Conservation (phyloP, 1,140 invertebrate species). For the Melitaea cinxia region DNA sequence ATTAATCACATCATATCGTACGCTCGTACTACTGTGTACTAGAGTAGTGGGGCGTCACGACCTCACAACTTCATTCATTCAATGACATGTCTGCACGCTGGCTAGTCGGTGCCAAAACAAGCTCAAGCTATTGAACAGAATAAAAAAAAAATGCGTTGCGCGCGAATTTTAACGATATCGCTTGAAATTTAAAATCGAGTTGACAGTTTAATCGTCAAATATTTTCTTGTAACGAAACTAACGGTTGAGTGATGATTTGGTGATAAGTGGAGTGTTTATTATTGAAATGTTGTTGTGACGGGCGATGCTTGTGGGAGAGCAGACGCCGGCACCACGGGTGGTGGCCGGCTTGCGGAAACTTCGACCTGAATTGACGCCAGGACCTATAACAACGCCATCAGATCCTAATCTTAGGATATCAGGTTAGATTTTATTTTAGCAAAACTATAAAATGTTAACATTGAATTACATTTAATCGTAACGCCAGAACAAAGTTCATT, state of each 20-base stretch:
- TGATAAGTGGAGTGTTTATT: slow-evolving; percentile 62
- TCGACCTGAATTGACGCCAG: slow-evolving; percentile 71
- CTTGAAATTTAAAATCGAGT: slow-evolving; percentile 68
- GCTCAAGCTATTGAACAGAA: slow-evolving; percentile 38
- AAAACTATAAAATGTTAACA: neutral
- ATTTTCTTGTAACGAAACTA: slow-evolving; percentile 25
- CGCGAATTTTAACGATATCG: slow-evolving; percentile 69
- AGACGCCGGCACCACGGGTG: slow-evolving; percentile 76
- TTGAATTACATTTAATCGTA: neutral
- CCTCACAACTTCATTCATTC: slow-evolving; percentile 66
- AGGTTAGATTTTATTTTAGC: slow-evolving; percentile 45
- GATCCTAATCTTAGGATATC: slow-evolving; percentile 75
- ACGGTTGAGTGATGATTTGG: slow-evolving; percentile 40
- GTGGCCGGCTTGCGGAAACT: slow-evolving; percentile 77
- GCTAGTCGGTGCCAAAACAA: slow-evolving; percentile 40
- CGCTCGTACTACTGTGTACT: slow-evolving; percentile 46
- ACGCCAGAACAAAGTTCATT: neutral
- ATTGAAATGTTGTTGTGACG: slow-evolving; percentile 66
- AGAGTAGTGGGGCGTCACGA: slow-evolving; percentile 56
- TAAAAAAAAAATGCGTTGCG: slow-evolving; percentile 51
- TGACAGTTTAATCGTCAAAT: slow-evolving; percentile 60
- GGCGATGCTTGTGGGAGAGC: slow-evolving; percentile 76
- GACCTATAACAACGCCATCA: slow-evolving; percentile 66
- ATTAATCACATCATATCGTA: slow-evolving; percentile 26
- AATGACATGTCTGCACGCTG: slow-evolving; percentile 58